These are phyloP conservation scores for Carposina sasakii DNA, from an alignment of 1,140 invertebrate species.

Conservation along the genomic window DNA sequence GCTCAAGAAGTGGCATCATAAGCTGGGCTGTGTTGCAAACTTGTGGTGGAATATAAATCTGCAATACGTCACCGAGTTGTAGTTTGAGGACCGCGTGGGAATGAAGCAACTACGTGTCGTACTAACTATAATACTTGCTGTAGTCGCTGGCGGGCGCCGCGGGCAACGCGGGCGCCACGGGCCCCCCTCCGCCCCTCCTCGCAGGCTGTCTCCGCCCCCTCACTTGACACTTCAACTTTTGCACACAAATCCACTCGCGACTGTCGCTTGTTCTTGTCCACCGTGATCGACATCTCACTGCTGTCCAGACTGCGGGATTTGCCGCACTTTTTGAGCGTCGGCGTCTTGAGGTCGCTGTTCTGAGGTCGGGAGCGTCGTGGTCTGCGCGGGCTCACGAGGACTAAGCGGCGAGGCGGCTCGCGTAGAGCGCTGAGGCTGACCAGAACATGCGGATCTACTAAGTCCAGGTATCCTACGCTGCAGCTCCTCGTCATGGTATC, in stretches of 20 bases:
- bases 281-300: constrained; percentile 78
- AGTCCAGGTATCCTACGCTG: constrained; percentile 87
- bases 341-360: constrained; percentile 35
- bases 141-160: constrained; percentile 42
- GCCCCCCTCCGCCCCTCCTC: neutral
- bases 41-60: too few relatives aligned
- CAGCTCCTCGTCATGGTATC: constrained; percentile 87
- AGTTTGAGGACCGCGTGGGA: constrained; percentile 42
- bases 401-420: constrained; percentile 81
- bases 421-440: constrained; percentile 80
- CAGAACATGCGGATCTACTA: constrained; percentile 81
- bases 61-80: constrained; percentile 20
- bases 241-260: constrained; percentile 24
- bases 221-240: constrained; percentile 25
- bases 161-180: constrained; percentile 25
- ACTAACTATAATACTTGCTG: constrained; percentile 72
- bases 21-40: too few relatives aligned
- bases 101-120: constrained; percentile 56
- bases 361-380: constrained; percentile 38
- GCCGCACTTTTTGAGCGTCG: constrained; percentile 81
- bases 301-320: constrained; percentile 89
- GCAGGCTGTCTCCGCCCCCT: constrained; percentile 2
- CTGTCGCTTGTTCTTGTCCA: constrained; percentile 55
- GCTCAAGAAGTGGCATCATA: too few relatives aligned
- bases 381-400: constrained; percentile 78